Conservation (phyloP, 1,140 invertebrate species). For the Oryctes rhinoceros region DNA sequence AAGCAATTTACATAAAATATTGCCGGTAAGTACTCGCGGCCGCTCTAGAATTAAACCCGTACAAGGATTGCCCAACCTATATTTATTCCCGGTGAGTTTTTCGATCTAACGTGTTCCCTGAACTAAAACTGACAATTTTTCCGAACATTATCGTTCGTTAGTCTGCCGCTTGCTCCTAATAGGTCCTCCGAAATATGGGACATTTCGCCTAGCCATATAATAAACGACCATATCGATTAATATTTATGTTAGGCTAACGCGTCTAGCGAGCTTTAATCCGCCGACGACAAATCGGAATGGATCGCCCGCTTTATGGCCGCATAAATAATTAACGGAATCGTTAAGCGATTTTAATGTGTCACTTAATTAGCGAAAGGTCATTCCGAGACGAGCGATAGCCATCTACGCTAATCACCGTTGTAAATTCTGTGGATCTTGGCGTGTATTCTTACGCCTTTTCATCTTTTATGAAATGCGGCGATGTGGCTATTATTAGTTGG, state of each 20-base stretch:
- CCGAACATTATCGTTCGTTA: slow-evolving; percentile 8
- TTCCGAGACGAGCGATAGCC: background rate
- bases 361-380: background rate
- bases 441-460: too few species aligned
- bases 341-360: background rate
- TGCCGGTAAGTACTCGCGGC: background rate
- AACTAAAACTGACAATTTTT: slow-evolving; percentile 19
- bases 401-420: background rate
- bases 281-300: slow-evolving; percentile 1
- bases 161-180: background rate
- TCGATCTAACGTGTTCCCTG: slow-evolving; percentile 12
- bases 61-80: background rate
- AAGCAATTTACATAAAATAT: slow-evolving; percentile 23
- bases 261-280: background rate
- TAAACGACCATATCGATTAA: slow-evolving; percentile 19
- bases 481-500: too few species aligned
- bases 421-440: slow-evolving; percentile 1
- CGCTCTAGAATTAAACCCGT: slow-evolving; percentile 4
- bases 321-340: slow-evolving; percentile 1
- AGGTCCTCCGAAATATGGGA: slow-evolving; percentile 5
- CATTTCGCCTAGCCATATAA: background rate
- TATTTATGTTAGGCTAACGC: slow-evolving; percentile 1
- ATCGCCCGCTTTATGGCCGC: slow-evolving; percentile 10
- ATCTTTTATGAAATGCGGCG: too few species aligned
- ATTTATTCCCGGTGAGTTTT: background rate